Evolutionary conservation across 2,888 invertebrate species (phyloP).

Genomic region (Patella caerulea): DNA sequence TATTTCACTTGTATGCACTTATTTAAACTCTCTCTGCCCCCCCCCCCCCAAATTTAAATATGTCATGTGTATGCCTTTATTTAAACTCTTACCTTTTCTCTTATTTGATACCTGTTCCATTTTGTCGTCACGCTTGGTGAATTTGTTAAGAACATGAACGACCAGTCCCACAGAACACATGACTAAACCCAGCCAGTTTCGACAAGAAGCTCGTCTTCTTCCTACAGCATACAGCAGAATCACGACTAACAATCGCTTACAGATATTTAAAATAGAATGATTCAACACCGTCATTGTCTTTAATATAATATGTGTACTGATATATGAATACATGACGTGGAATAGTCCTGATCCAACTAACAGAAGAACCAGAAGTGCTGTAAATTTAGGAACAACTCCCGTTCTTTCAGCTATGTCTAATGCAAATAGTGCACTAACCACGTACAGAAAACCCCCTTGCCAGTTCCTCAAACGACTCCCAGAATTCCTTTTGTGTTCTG

Average conservation of each 20-base stretch:
- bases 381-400: no score
- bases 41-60: no score
- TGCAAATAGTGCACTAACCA: no score
- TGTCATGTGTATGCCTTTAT: no score
- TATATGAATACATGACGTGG: constrained; percentile 43
- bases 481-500: neutral
- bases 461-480: constrained; percentile 21
- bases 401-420: no score
- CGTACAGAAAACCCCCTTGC: neutral
- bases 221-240: constrained; percentile 37
- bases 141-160: no score
- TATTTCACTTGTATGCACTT: no score
- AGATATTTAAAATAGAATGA: constrained; percentile 44
- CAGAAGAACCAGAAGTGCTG: no score
- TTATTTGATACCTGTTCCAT: no score
- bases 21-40: no score
- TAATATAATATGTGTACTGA: constrained; percentile 37
- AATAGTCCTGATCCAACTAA: constrained; percentile 29
- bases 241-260: constrained; percentile 42
- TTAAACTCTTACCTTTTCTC: no score
- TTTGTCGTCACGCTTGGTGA: no score
- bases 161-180: constrained; percentile 7
- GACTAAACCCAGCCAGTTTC: constrained; percentile 32
- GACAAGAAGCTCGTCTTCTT: constrained; percentile 18
- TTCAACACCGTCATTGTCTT: constrained; percentile 40